phyloP scores from a whole-genome alignment of 2,888 invertebrate genomes.

The Molanna angustata region DNA sequence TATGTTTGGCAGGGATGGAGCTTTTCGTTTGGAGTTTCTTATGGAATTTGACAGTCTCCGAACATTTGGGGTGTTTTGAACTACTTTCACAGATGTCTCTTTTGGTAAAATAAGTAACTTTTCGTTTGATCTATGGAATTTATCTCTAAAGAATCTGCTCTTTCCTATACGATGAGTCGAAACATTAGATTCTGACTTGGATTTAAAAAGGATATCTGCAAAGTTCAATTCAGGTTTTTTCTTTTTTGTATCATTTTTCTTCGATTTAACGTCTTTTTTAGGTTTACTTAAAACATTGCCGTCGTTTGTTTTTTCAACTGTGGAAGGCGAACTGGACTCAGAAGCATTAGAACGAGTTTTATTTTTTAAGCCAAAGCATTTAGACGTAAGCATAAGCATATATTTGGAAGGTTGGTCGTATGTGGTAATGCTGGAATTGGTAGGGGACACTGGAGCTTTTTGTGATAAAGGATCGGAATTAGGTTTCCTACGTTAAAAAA shows the following conservation, averaged over 20 bases:
- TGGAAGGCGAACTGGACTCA: conserved; percentile 40
- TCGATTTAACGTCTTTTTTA: not conserved
- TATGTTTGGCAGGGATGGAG: conserved; percentile 15
- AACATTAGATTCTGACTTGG: conserved; percentile 3
- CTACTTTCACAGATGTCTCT: conserved; percentile 4
- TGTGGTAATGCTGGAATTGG: not conserved
- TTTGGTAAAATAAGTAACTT: conserved; percentile 4
- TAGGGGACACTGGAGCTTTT: too few species aligned
- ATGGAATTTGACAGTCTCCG: not conserved
- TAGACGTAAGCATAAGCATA: conserved; percentile 49
- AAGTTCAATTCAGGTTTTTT: too few species aligned
- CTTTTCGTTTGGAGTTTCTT: conserved; percentile 1
- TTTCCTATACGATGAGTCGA: conserved; percentile 25
- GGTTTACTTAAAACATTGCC: not conserved
- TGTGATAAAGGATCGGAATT: too few species aligned
- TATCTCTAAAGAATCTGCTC: conserved; percentile 25
- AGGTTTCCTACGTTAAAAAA: too few species aligned
- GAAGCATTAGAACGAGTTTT: conserved; percentile 51
- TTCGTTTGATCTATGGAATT: conserved; percentile 6
- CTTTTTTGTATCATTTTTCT: not conserved
- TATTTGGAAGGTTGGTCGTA: conserved; percentile 14
- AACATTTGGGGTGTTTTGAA: not conserved
- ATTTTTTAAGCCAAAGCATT: conserved; percentile 52
- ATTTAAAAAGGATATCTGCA: not conserved
- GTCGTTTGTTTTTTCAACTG: not conserved